These are phyloP conservation scores for Macrostomum cliftonense DNA, from an alignment of 2,888 invertebrate genomes.

Conservation along the genomic window DNA sequence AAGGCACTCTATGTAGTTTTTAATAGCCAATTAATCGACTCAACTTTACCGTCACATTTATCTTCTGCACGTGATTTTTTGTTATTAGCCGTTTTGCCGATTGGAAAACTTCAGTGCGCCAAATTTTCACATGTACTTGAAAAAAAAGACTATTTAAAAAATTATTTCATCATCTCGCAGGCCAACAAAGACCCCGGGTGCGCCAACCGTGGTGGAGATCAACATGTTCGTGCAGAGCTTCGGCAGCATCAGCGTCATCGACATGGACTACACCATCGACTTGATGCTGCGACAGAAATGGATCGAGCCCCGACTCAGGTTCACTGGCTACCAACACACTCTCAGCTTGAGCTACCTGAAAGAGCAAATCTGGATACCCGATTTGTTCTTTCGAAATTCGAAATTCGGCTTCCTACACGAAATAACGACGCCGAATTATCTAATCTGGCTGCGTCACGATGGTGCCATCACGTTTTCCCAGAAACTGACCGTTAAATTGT, in stretches of 20 bases:
- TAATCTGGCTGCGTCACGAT: neutral
- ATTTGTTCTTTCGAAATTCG: neutral
- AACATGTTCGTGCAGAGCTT: neutral
- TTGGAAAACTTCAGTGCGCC: too few relatives aligned
- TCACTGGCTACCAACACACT: neutral
- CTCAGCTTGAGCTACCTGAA: neutral
- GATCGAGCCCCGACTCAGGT: neutral
- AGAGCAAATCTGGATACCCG: neutral
- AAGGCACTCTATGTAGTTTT: too few relatives aligned
- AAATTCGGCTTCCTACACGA: neutral
- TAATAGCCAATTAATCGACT: too few relatives aligned
- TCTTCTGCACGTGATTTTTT: too few relatives aligned
- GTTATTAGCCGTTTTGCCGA: too few relatives aligned
- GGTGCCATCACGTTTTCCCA: neutral
- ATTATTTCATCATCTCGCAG: too few relatives aligned
- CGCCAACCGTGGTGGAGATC: neutral
- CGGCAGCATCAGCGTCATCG: neutral
- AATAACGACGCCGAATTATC: neutral
- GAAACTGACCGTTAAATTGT: neutral
- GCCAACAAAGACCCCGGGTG: too few relatives aligned
- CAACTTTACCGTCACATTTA: too few relatives aligned
- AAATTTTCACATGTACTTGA: too few relatives aligned
- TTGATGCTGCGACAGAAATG: neutral
- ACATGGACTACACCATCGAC: constrained; percentile 1
- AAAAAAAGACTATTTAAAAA: too few relatives aligned